Conservation (phyloP, 1,140 invertebrate species). For the Diuraphis noxia region DNA sequence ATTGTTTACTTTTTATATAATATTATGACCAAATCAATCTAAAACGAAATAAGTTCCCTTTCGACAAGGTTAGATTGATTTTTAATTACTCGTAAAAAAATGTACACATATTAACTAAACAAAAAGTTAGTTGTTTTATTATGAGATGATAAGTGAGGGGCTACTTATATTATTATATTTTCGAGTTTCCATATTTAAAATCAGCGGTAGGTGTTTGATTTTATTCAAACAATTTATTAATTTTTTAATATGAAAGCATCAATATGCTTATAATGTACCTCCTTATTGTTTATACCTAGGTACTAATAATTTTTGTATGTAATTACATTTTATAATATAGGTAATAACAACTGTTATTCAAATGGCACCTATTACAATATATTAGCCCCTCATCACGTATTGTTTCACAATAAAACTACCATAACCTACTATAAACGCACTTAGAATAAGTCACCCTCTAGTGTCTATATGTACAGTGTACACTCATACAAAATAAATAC, state of each 20-base stretch:
- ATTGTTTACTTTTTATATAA: not conserved
- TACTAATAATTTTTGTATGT: not conserved
- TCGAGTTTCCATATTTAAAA: not conserved
- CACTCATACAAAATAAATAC: not conserved
- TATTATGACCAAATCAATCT: not conserved
- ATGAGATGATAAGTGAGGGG: too few relatives aligned
- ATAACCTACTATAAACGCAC: not conserved
- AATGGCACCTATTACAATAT: too few relatives aligned
- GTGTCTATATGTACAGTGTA: not conserved
- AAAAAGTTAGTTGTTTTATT: too few relatives aligned
- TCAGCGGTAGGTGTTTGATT: not conserved
- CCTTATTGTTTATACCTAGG: too few relatives aligned
- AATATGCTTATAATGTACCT: not conserved
- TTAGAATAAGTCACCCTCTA: not conserved
- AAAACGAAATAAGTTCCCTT: not conserved
- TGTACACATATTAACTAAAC: too few relatives aligned
- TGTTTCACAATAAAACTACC: not conserved
- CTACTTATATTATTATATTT: not conserved
- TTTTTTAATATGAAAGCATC: not conserved
- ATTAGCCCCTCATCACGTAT: not conserved
- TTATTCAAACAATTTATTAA: not conserved
- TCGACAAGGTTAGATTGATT: not conserved
- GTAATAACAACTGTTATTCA: not conserved
- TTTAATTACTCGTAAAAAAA: not conserved
- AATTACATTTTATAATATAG: not conserved